Percentiles rank a stretch among this genome's conserved stretches.
phyloP scores from a whole-genome alignment of 2,113 vertebrate genomes.

The Bagarius yarrelli region DNA sequence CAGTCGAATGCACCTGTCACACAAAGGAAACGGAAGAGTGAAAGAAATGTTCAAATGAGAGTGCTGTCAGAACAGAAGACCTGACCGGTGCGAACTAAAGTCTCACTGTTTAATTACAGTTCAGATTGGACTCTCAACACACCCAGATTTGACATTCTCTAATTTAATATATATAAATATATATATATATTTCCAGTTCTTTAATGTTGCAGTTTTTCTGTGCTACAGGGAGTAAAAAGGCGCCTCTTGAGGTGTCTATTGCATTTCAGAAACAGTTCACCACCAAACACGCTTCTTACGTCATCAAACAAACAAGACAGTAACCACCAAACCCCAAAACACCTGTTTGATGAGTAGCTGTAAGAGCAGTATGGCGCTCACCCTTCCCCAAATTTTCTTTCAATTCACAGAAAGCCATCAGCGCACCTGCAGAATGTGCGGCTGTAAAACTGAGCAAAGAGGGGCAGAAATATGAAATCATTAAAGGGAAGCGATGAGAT shows the following conservation, averaged over 20 bases:
- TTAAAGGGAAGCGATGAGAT: neutral
- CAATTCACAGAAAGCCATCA: conserved; percentile 10
- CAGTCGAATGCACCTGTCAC: conserved; percentile 45
- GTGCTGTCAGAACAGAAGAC: neutral
- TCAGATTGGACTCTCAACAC: neutral
- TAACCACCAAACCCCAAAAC: conserved; percentile 40
- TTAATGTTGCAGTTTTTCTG: neutral
- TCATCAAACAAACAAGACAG: conserved; percentile 7
- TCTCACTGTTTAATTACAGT: neutral
- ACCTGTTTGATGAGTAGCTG: conserved; percentile 41
- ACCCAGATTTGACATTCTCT: too few relatives aligned
- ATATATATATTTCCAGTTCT: too few relatives aligned
- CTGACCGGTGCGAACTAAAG: neutral
- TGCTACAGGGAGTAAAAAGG: neutral
- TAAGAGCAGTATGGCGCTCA: neutral
- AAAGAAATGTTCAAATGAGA: conserved; percentile 51
- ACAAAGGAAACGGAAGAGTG: conserved; percentile 42
- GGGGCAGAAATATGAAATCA: neutral
- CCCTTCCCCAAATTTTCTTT: neutral
- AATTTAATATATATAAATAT: too few relatives aligned
- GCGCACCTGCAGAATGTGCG: neutral
- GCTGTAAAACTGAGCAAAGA: neutral
- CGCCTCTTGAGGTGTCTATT: too few relatives aligned
- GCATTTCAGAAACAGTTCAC: conserved; percentile 30
- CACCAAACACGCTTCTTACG: conserved; percentile 31